Evolutionary conservation across 37 sponge, comb jelly and placozoan genomes (phyloP).

Genomic region (Lycopodina hypogea): DNA sequence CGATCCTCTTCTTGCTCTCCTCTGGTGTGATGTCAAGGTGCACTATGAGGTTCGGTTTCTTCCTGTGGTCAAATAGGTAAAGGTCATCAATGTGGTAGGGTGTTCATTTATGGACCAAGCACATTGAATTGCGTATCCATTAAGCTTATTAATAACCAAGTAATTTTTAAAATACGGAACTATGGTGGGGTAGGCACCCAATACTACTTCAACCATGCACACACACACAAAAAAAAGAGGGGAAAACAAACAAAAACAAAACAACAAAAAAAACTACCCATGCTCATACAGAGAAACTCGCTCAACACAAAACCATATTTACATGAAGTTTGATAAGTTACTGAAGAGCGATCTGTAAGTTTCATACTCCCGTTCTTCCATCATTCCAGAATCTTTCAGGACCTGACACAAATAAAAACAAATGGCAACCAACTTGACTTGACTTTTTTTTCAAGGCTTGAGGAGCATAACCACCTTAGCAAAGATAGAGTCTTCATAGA

Average conservation of each 20-base stretch:
- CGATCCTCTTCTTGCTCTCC: slow-evolving; percentile 88
- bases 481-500: slow-evolving; percentile 97
- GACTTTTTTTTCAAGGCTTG: too few species aligned
- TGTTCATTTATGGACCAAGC: not conserved
- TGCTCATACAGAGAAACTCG: too few species aligned
- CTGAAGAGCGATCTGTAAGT: slow-evolving; percentile 92
- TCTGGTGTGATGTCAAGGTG: slow-evolving; percentile 91
- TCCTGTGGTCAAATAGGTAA: slow-evolving; percentile 54
- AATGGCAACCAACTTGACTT: not conserved
- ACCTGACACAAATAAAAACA: too few species aligned
- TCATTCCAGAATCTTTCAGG: slow-evolving; percentile 80
- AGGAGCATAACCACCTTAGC: slow-evolving; percentile 55
- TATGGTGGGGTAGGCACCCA: too few species aligned
- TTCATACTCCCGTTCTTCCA: slow-evolving; percentile 90
- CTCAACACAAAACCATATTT: not conserved
- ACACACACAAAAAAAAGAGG: too few species aligned
- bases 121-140: too few species aligned
- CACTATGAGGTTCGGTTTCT: slow-evolving; percentile 96
- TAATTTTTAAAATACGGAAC: not conserved
- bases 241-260: too few species aligned
- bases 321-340: slow-evolving; percentile 99
- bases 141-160: not conserved
- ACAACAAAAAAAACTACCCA: too few species aligned
- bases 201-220: too few species aligned
- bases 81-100: not conserved